phyloP scores from a whole-genome alignment of 2,113 vertebrate genomes.

The Machaerirhynchus nigripectus region DNA sequence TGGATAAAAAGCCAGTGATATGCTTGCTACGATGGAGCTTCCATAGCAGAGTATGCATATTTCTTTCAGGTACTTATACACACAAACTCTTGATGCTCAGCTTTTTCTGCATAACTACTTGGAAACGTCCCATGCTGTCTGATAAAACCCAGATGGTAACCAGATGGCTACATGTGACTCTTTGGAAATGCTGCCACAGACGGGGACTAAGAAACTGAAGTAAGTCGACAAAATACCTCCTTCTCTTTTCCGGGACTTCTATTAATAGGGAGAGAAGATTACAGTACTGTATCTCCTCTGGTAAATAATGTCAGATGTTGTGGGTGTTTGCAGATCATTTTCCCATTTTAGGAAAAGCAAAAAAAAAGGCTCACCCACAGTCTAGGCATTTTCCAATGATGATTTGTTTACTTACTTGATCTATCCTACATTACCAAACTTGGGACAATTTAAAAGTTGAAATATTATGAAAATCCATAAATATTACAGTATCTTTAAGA shows the following conservation, averaged over 20 bases:
- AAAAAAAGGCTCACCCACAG: background rate
- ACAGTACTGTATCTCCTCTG: background rate
- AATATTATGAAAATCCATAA: background rate
- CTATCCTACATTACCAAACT: background rate
- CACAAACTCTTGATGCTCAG: background rate
- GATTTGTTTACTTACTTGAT: background rate
- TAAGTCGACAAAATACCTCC: background rate
- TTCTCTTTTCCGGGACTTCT: background rate
- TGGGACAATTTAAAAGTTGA: background rate
- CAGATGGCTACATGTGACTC: constrained; percentile 49
- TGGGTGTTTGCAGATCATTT: background rate
- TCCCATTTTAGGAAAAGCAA: background rate
- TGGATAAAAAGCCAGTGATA: background rate
- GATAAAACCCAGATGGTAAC: constrained; percentile 48
- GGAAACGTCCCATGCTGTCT: constrained; percentile 8
- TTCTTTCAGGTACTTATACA: constrained; percentile 16
- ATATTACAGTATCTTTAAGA: background rate
- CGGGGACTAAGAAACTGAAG: background rate
- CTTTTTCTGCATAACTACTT: constrained; percentile 19
- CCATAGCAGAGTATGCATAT: background rate
- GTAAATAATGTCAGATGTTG: background rate
- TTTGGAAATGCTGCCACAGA: constrained; percentile 5
- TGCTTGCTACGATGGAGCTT: background rate
- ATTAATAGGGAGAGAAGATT: background rate
- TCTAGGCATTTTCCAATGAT: background rate